Evolutionary conservation across 1,140 invertebrate genomes (phyloP), one percentile per base, ranked within the genome.

Genomic region (Dendroctonus valens): DNA sequence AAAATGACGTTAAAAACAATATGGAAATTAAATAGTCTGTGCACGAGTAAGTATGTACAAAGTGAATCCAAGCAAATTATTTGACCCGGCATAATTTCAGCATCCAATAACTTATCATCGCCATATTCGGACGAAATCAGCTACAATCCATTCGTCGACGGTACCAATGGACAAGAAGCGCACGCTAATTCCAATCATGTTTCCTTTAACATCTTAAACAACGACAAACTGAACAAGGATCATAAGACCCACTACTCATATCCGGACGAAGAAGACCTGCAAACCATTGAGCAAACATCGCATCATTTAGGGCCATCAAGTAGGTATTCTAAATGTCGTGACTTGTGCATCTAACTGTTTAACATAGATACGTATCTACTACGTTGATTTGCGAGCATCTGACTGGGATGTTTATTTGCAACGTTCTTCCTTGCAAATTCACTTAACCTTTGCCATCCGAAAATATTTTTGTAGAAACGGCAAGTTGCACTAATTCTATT

Each of bases 61-160:
- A 26, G 26, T 26, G 26, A 26, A 26, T 26, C 1, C 26, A 26
- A 26, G 1, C 26, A 26, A 26, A 26, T 26, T 26, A 26, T 26
- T 26, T 26, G 26, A 26, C 26, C 26, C 26, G 26, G 26, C 26
- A 75, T 80, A 75, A 77, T 81, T 74, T 80, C 80, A 75, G 73
- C 77, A 65, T 73, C 77, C 59, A 78, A 78, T 65, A 79, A 80
- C 74, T 59, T 76, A 64, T 76, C 79, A 66, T 63, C 75, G 62
- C 74, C 72, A 64, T 76, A 74, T 73, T 72, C 70, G 70, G 75
- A 77, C 68, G 76, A 74, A 65, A 70, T 76, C 71, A 26, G 74
- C 72, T 72, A 74, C 72, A 79, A 77, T 69, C 76, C 76, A 69
- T 74, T 78, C 65, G 74, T 78, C 53, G 77, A 78, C 76, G 75